Base-by-base conservation (phyloP, 2,113 vertebrate genomes). In the Sinosuthora webbiana region DNA sequence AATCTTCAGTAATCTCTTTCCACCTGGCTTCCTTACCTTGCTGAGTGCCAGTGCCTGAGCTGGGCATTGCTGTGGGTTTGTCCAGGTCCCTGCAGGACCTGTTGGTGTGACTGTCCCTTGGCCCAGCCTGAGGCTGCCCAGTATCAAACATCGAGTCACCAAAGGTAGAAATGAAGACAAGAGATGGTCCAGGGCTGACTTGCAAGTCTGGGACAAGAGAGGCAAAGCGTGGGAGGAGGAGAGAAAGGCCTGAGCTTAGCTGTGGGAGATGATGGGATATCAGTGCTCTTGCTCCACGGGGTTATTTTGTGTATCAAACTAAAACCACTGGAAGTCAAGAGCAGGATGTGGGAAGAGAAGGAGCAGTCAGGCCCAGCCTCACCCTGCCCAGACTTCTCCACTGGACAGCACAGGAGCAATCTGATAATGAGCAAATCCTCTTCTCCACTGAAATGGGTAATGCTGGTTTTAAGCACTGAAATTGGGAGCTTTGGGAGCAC, bases 371-470 rank as follows among this genome's bases (percentile, higher is more conserved):
- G 44, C 60, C 33, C 69, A 74, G 53, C 21, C 33, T 37, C 25
- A 1, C 0, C 0, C 41, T 45, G 41, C 68, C 68, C 47, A 21
- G 1, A 6, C 28, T 15, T 20, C 42, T 39, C 2, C 30, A 25
- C 2, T 6, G 39, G 45, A 7, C 37, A 63, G 4, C 17, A 37
- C 4, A 2, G 53, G 35, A 82, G 18, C 35, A 15, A 9, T 20
- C 23, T 44, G 41, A 4, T 7, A 22, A 28, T 2, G 30, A 67
- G 68, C 0, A 0, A 23, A 31, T 68, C 56, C 75, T 82, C 30
- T n/a, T 52, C 81, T 64, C 6, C 49, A 5, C 44, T 49, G 56
- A 11, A 33, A 27, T 14, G 33, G 35, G 37, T 77, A 18, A 37
- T 60, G 82, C 22, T 87, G 73, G 12, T 11, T 41, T 65, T 17